phyloP scores from a whole-genome alignment of 1,140 invertebrate genomes.

The Mya arenaria region DNA sequence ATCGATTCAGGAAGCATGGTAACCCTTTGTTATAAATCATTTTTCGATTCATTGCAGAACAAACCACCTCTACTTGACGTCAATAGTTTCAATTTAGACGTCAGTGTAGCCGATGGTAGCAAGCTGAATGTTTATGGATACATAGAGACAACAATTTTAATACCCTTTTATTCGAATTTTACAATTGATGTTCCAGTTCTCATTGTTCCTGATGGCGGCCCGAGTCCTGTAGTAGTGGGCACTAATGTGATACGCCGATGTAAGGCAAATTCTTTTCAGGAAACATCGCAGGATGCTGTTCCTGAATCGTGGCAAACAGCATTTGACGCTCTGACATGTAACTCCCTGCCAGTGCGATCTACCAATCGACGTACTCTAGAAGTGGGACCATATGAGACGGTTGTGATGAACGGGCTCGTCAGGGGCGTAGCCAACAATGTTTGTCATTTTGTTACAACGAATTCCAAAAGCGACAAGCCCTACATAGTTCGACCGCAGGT shows the following conservation, averaged over 20 bases:
- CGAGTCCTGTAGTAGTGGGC: not conserved
- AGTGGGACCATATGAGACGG: too few relatives aligned
- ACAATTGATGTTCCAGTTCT: not conserved
- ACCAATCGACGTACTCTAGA: too few relatives aligned
- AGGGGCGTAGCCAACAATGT: too few relatives aligned
- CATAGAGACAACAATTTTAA: not conserved
- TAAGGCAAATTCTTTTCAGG: not conserved
- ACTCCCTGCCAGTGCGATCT: too few relatives aligned
- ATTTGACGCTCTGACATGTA: not conserved
- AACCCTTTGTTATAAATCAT: not conserved
- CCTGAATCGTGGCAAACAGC: not conserved
- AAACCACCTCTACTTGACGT: not conserved
- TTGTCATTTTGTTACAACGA: too few relatives aligned
- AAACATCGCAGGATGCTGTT: not conserved
- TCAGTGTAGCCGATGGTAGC: not conserved
- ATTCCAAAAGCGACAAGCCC: too few relatives aligned
- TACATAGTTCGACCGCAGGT: too few relatives aligned
- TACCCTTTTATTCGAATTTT: constrained; percentile 8
- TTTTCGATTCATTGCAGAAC: not conserved
- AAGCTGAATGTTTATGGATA: not conserved
- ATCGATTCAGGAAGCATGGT: too few relatives aligned
- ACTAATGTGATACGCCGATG: constrained; percentile 5
- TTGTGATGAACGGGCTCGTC: too few relatives aligned
- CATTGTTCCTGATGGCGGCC: not conserved
- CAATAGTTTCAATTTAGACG: not conserved